Conservation (phyloP, 2,888 invertebrate genomes). For the Xestoiulus laeticollis region DNA sequence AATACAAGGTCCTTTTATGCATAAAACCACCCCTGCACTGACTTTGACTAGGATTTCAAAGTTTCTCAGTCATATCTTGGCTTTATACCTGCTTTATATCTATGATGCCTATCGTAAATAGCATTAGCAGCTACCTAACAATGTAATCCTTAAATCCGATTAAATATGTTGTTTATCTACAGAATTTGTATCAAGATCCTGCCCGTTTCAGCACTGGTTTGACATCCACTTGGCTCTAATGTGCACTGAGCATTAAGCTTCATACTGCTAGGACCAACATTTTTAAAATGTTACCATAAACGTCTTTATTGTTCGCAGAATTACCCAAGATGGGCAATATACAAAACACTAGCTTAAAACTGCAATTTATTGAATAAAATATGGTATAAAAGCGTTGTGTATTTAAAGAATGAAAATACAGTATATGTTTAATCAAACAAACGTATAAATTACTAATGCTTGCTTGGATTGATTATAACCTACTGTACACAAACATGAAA, state of each 20-base stretch:
- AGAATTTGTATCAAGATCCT: slow-evolving; percentile 16
- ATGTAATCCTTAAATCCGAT: slow-evolving; percentile 39
- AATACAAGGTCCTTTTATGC: not conserved
- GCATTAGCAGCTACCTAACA: slow-evolving; percentile 31
- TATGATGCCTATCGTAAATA: slow-evolving; percentile 14
- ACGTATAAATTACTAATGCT: not conserved
- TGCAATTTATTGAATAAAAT: not conserved
- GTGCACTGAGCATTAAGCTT: not conserved
- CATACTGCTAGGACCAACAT: not conserved
- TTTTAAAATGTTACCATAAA: not conserved
- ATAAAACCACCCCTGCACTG: not conserved
- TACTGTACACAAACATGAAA: too few species aligned
- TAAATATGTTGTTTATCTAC: slow-evolving; percentile 38
- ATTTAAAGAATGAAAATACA: too few species aligned
- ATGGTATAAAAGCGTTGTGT: too few species aligned
- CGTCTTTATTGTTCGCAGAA: not conserved
- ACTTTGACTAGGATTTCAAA: not conserved
- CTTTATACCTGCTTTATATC: slow-evolving; percentile 35
- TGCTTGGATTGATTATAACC: too few species aligned
- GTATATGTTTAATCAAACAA: not conserved
- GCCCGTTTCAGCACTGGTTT: not conserved
- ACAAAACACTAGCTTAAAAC: not conserved
- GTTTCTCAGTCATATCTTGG: not conserved
- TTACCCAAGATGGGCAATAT: not conserved
- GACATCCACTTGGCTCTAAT: not conserved